Evolutionary conservation across 2,797 vertebrate species (phyloP).

Genomic region (Alfaro cultratus): DNA sequence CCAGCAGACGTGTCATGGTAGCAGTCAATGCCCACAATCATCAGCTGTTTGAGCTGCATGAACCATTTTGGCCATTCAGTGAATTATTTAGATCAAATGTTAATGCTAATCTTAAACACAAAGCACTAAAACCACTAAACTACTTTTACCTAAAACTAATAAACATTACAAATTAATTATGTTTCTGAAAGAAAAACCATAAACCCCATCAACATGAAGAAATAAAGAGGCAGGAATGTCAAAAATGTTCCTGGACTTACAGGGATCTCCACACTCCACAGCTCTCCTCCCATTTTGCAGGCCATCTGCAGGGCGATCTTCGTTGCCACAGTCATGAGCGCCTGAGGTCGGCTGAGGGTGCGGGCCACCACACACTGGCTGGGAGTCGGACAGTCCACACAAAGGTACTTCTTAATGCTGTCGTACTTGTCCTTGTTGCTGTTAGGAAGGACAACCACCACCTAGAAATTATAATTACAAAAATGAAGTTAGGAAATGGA

Average conservation of each 20-base stretch:
- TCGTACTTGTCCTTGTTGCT: conserved; percentile 94
- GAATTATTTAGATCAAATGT: neutral
- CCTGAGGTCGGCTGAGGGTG: conserved; percentile 86
- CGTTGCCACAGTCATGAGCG: conserved; percentile 88
- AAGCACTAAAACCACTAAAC: neutral
- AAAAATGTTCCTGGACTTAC: conserved; percentile 68
- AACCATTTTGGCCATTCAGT: conserved; percentile 1
- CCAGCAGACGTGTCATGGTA: conserved; percentile 90
- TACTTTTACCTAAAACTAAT: neutral
- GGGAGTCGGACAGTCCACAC: conserved; percentile 90
- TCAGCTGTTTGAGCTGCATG: conserved; percentile 90
- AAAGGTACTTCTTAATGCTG: conserved; percentile 92
- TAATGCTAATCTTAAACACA: neutral
- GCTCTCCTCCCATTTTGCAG: conserved; percentile 97
- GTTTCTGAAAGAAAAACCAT: neutral
- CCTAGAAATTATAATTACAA: conserved; percentile 70
- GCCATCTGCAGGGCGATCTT: conserved; percentile 96
- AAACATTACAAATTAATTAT: neutral
- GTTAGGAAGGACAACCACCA: conserved; percentile 89
- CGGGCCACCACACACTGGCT: conserved; percentile 93
- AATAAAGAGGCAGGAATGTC: neutral
- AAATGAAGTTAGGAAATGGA: too few species aligned
- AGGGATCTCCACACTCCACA: conserved; percentile 95
- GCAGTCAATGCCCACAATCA: conserved; percentile 94
- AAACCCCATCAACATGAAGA: neutral